These are phyloP conservation scores for Parnassius glacialis DNA, from an alignment of 2,888 invertebrate genomes.

Conservation along the genomic window DNA sequence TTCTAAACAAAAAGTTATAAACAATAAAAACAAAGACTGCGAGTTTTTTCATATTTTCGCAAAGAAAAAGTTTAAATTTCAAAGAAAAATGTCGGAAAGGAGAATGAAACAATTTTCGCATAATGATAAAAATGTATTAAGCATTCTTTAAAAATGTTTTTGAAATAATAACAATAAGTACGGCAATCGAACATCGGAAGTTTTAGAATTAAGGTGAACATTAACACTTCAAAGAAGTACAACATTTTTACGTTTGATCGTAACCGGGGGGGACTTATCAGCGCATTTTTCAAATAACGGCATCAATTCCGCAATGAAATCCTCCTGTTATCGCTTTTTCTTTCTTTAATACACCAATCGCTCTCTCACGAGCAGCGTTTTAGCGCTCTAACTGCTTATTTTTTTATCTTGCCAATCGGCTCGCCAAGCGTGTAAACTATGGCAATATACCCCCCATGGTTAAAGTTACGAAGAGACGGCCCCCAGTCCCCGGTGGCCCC, in stretches of 20 bases:
- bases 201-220: constrained; percentile 63
- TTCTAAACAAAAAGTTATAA: too few species aligned
- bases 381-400: constrained; percentile 49
- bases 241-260: constrained; percentile 47
- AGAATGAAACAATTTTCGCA: too few species aligned
- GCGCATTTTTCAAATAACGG: constrained; percentile 62
- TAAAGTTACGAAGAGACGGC: too few species aligned
- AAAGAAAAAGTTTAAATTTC: too few species aligned
- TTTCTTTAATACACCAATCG: constrained; percentile 57
- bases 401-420: too few species aligned
- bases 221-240: constrained; percentile 56
- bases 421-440: too few species aligned
- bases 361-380: constrained; percentile 47
- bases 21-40: too few species aligned
- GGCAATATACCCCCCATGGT: too few species aligned
- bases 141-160: neutral
- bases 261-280: constrained; percentile 64
- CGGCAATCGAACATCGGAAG: constrained; percentile 36
- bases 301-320: constrained; percentile 51
- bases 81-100: too few species aligned
- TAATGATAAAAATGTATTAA: neutral
- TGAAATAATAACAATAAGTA: constrained; percentile 1
- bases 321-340: constrained; percentile 49
- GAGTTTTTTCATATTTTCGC: too few species aligned
- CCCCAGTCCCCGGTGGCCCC: too few species aligned